These are phyloP conservation scores for Dryomyza anilis DNA, from an alignment of 2,888 invertebrate genomes.

Conservation along the genomic window DNA sequence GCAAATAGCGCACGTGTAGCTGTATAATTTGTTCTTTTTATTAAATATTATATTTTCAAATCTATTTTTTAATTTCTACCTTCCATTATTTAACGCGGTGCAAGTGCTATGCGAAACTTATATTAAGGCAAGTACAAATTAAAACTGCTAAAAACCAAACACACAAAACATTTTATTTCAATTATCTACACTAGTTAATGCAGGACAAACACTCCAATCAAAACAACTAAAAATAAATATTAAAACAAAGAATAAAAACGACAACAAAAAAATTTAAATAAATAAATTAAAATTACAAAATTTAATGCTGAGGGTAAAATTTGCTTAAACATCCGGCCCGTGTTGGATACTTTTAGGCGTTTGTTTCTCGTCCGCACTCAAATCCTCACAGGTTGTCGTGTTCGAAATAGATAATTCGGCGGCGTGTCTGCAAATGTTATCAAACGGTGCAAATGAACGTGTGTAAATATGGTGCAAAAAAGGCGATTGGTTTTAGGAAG, in stretches of 20 bases:
- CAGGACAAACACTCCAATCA: background rate
- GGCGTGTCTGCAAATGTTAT: slow-evolving; percentile 20
- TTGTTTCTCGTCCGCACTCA: slow-evolving; percentile 15
- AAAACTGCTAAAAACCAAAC: background rate
- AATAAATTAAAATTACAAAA: too few species aligned
- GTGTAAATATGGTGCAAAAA: background rate
- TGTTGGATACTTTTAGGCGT: slow-evolving; percentile 16
- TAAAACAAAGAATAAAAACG: too few species aligned
- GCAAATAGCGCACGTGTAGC: background rate
- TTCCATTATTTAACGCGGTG: too few species aligned
- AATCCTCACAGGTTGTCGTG: slow-evolving; percentile 19
- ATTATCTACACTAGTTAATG: too few species aligned
- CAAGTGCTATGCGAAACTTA: too few species aligned
- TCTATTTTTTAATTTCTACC: too few species aligned
- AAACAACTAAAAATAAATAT: background rate
- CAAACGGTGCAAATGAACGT: background rate
- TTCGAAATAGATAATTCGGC: slow-evolving; percentile 27
- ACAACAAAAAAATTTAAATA: too few species aligned
- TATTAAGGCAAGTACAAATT: too few species aligned
- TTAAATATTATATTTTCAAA: background rate
- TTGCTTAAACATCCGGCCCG: background rate
- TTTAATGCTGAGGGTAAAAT: too few species aligned
- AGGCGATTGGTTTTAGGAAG: too few species aligned
- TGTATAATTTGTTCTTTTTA: background rate
- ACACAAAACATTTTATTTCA: background rate